Percentiles rank a stretch among this genome's conserved stretches.
phyloP scores from a whole-genome alignment of 2,113 vertebrate genomes.

The Phoenicopterus ruber region DNA sequence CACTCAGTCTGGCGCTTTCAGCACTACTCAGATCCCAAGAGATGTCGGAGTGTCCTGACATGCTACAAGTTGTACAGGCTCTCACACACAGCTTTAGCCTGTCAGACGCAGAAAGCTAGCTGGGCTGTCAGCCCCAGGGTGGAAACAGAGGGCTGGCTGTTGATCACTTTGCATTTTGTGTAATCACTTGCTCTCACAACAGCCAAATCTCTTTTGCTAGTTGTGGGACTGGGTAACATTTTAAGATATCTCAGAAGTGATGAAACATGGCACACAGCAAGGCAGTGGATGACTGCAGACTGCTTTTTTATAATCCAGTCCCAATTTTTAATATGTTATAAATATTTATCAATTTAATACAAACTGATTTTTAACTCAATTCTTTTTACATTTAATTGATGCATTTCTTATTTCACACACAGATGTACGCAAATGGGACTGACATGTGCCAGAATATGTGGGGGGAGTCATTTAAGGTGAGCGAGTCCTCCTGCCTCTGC shows the following conservation, averaged over 20 bases:
- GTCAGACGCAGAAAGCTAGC: not conserved
- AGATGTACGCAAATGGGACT: slow-evolving; percentile 67
- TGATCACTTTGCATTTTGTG: not conserved
- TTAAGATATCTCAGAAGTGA: not conserved
- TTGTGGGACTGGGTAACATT: not conserved
- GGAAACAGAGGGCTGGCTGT: slow-evolving; percentile 1
- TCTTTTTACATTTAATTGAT: not conserved
- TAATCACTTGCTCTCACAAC: not conserved
- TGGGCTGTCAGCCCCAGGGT: not conserved
- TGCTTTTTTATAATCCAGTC: not conserved
- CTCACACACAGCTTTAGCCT: not conserved
- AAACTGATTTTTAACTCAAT: not conserved
- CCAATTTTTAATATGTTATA: not conserved
- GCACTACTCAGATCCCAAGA: not conserved
- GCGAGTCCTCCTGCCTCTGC: slow-evolving; percentile 65
- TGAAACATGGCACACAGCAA: not conserved
- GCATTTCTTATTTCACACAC: not conserved
- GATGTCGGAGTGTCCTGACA: slow-evolving; percentile 26
- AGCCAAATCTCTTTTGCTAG: not conserved
- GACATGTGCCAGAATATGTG: slow-evolving; percentile 73
- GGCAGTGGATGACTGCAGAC: not conserved
- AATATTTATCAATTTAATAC: not conserved
- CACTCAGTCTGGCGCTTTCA: not conserved
- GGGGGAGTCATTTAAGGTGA: slow-evolving; percentile 67
- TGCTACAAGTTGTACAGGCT: not conserved